phyloP scores from a whole-genome alignment of 2,113 vertebrate genomes.

The Phyllostomus discolor region DNA sequence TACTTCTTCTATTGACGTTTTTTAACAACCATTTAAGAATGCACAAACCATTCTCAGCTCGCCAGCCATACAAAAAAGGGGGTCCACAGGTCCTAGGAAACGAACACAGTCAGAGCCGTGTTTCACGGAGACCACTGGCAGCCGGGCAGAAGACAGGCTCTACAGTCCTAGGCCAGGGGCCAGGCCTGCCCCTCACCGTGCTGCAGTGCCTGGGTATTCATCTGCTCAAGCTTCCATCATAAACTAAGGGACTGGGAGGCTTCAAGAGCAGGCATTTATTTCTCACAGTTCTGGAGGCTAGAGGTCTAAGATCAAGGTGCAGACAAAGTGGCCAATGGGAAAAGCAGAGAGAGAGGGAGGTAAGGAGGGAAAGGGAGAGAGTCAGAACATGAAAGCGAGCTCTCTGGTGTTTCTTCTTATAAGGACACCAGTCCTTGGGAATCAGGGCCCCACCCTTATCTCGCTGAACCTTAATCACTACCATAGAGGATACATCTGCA shows the following conservation, averaged over 20 bases:
- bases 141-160: neutral
- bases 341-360: neutral
- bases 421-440: neutral
- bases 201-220: neutral
- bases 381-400: neutral
- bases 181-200: neutral
- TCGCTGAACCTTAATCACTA: neutral
- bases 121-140: neutral
- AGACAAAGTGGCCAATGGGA: neutral
- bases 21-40: neutral
- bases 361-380: too few species aligned
- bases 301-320: neutral
- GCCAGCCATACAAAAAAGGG: neutral
- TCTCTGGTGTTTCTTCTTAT: neutral
- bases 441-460: neutral
- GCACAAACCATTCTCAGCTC: neutral
- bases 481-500: too few species aligned
- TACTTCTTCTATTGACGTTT: neutral
- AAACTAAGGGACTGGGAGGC: neutral
- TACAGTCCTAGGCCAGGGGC: neutral
- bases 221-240: neutral
- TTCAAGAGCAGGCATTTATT: neutral
- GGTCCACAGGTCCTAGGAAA: neutral
- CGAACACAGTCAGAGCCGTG: neutral
- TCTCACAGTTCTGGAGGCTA: neutral